Conservation (phyloP, 2,113 vertebrate species). For the Pao palembangensis region DNA sequence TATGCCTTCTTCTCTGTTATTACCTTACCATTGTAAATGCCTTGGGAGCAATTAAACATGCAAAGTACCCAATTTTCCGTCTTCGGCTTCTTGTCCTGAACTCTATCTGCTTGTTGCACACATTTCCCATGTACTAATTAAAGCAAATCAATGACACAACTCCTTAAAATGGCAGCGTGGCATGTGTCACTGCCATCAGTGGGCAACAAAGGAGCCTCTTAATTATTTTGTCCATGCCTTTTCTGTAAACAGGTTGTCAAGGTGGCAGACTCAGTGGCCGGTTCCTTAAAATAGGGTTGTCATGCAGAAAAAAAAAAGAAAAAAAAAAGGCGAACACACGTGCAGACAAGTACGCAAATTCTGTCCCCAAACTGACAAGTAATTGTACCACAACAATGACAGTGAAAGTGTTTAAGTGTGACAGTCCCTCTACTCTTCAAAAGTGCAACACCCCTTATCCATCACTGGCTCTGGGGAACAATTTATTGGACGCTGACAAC, state of each 20-base stretch:
- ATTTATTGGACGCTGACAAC: slow-evolving; percentile 68
- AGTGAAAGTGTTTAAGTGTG: slow-evolving; percentile 64
- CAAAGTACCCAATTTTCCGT: slow-evolving; percentile 70
- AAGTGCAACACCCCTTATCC: slow-evolving; percentile 63
- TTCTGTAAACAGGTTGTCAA: slow-evolving; percentile 71
- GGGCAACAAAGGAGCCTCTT: slow-evolving; percentile 71
- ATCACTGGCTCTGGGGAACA: slow-evolving; percentile 63
- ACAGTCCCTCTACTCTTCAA: slow-evolving; percentile 62
- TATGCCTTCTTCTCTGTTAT: slow-evolving; percentile 63
- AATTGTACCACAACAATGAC: slow-evolving; percentile 70
- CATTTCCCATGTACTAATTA: slow-evolving; percentile 75
- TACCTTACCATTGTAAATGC: slow-evolving; percentile 62
- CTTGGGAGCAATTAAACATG: slow-evolving; percentile 74
- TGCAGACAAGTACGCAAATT: slow-evolving; percentile 19
- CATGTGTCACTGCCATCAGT: slow-evolving; percentile 69
- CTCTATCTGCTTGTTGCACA: slow-evolving; percentile 67
- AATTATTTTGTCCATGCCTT: slow-evolving; percentile 75
- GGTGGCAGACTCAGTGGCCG: slow-evolving; percentile 45
- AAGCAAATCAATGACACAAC: slow-evolving; percentile 75
- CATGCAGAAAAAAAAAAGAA: slow-evolving; percentile 23
- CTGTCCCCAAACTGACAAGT: slow-evolving; percentile 42
- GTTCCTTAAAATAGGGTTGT: slow-evolving; percentile 53
- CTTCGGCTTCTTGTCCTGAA: slow-evolving; percentile 59
- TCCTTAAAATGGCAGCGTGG: slow-evolving; percentile 65
- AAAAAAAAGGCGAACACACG: slow-evolving; percentile 4